Evolutionary conservation across 2,113 vertebrate species (phyloP).

Genomic region (Cyphomyrus discorhynchus): DNA sequence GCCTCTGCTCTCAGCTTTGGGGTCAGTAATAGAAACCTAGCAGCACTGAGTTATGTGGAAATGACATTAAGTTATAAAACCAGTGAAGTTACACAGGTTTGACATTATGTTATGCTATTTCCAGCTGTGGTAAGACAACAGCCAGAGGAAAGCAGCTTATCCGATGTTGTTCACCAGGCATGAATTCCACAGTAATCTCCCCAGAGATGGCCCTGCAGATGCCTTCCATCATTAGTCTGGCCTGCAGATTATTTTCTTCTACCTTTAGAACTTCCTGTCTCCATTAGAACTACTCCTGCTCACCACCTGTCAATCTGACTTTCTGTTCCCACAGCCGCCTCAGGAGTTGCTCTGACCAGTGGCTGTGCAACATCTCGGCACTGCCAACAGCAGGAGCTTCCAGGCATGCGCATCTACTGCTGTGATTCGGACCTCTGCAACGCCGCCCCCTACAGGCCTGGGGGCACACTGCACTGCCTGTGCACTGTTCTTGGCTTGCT

Average conservation of each 20-base stretch:
- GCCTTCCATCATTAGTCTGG: background rate
- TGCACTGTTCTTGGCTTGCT: constrained; percentile 53
- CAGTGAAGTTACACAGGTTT: background rate
- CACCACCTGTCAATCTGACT: constrained; percentile 29
- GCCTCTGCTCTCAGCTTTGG: background rate
- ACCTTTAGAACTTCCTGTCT: background rate
- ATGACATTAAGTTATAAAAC: background rate
- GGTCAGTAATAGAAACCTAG: background rate
- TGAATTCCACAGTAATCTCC: background rate
- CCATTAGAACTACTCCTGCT: background rate
- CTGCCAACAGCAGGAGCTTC: constrained; percentile 83
- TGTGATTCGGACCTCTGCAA: constrained; percentile 74
- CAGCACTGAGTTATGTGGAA: background rate
- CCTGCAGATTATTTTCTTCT: background rate
- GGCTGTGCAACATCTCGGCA: constrained; percentile 84
- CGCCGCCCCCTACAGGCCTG: constrained; percentile 40
- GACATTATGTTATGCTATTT: background rate
- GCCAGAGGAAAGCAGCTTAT: background rate
- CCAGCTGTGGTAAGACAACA: background rate
- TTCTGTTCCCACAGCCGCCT: constrained; percentile 60
- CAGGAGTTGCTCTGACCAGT: constrained; percentile 77
- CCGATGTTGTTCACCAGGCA: background rate
- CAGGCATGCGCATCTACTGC: constrained; percentile 81
- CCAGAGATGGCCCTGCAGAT: background rate
- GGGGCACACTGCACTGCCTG: constrained; percentile 48